Base-by-base conservation (phyloP, 2,888 invertebrate species). In the Chironomus riparius region DNA sequence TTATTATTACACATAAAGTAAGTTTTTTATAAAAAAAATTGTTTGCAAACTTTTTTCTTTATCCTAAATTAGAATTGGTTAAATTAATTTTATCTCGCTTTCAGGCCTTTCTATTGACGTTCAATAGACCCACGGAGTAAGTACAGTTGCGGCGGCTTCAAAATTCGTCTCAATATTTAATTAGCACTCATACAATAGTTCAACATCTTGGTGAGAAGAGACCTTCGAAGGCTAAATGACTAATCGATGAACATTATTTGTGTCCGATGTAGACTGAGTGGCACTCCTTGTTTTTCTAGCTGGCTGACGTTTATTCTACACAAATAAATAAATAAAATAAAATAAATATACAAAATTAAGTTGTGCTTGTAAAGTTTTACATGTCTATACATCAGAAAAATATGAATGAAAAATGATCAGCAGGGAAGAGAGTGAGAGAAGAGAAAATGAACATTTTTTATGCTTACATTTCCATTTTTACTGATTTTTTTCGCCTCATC, bases 401-500 rank as follows among this genome's bases (percentile, higher is more conserved):
- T 4, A 56, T 72, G 28, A 50, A 50, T 15, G 15, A 50, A 72
- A 56, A 65, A 56, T n/a, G 12, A 48, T 75, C 21, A 21, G 7
- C 38, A 47, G 21, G 22, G 13, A 18, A 48, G 13, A 38, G 38
- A 38, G 38, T 38, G 38, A 38, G 38, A 38, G 38, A n/a, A 38
- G 38, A 10, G 38, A n/a, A 24, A 28, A 47, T 70, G 10, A 15
- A 13, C 38, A 21, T 22, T 13, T n/a, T 38, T 21, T 13, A 24
- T 28, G 47, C 77, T 70, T 77, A 83, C 83, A 81, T 82, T 82
- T 78, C 81, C 80, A 70, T 79, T 77, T 77, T 82, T 83, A 77
- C 80, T 79, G 73, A 79, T 78, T 83, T 87, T 80, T 82, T 80
- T 78, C 80, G 92, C 83, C 85, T 91, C 90, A 77, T 85, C 82